Conservation (phyloP, 2,113 vertebrate species). For the Caloenas nicobarica region DNA sequence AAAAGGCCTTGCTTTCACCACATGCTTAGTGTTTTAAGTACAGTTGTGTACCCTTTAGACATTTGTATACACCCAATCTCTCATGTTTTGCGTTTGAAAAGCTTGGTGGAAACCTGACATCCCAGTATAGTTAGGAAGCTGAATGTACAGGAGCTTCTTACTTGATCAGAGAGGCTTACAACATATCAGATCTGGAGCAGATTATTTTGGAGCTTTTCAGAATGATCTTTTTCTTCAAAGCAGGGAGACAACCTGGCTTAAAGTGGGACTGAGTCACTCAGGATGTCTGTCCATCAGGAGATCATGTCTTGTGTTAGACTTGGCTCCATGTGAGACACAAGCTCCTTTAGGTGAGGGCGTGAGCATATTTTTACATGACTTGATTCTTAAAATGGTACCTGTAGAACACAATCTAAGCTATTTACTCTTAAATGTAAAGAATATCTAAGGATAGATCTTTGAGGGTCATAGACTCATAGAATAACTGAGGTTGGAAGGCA, state of each 20-base stretch:
- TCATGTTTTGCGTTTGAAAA: neutral
- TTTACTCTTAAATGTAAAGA: neutral
- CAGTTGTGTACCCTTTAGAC: neutral
- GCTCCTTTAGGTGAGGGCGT: neutral
- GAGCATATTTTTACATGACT: neutral
- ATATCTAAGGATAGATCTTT: neutral
- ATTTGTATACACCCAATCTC: neutral
- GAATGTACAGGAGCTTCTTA: neutral
- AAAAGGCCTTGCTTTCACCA: neutral
- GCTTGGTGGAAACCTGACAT: neutral
- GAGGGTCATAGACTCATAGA: neutral
- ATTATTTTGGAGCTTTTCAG: neutral
- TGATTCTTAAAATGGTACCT: neutral
- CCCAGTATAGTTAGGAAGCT: neutral
- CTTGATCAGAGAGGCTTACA: neutral
- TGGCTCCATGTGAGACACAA: neutral
- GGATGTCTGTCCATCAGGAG: neutral
- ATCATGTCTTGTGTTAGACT: neutral
- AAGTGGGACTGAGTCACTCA: neutral
- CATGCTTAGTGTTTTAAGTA: neutral
- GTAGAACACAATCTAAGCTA: neutral
- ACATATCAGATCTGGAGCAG: neutral
- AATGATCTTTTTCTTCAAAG: neutral
- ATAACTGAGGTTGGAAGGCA: too few relatives aligned
- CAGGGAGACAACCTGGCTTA: neutral